phyloP scores from a whole-genome alignment of 2,797 vertebrate genomes.

The Falco rusticolus region DNA sequence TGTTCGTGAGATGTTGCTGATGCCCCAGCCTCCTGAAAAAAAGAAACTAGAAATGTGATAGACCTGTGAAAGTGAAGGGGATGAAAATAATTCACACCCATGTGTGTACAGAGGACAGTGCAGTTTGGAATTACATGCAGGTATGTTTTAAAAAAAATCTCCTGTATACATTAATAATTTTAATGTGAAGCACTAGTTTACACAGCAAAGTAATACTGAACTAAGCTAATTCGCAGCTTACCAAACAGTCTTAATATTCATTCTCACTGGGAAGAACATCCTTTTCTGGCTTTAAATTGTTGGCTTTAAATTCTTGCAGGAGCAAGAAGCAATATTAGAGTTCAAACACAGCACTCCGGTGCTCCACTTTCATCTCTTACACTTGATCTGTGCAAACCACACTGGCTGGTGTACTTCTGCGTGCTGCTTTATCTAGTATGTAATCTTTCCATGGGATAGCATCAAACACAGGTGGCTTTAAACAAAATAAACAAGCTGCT shows the following conservation, averaged over 20 bases:
- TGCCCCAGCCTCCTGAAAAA: neutral
- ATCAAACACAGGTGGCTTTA: neutral
- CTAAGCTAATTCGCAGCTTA: neutral
- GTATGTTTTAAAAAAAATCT: neutral
- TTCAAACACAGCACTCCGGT: neutral
- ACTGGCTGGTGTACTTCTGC: neutral
- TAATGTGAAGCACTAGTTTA: neutral
- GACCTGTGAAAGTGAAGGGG: neutral
- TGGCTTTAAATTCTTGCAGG: neutral
- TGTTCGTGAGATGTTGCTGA: neutral
- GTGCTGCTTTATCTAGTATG: neutral
- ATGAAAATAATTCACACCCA: neutral
- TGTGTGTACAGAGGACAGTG: accelerated
- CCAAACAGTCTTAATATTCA: neutral
- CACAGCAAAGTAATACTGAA: neutral
- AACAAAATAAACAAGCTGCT: neutral
- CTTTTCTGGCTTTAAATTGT: neutral
- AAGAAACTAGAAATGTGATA: neutral
- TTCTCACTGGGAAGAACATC: neutral
- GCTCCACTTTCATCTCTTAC: neutral
- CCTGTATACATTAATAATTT: neutral
- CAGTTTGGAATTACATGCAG: neutral
- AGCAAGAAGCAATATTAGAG: neutral
- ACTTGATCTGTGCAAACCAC: neutral
- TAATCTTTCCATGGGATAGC: neutral